Evolutionary conservation across 1,140 invertebrate genomes (phyloP).

Genomic region (Neodiprion pinetum): DNA sequence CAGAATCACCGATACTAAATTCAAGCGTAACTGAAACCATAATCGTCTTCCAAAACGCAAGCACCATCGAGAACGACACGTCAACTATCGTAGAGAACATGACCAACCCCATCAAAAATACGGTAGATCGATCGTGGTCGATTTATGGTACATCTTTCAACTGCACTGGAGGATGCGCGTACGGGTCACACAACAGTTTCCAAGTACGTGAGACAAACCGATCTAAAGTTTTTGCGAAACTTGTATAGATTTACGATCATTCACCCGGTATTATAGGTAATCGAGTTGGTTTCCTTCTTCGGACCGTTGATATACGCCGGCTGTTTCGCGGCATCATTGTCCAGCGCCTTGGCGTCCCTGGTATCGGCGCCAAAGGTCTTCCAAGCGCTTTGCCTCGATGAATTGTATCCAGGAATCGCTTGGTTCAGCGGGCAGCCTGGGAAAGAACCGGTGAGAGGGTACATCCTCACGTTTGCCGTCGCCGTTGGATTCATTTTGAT

Average conservation of each 20-base stretch:
- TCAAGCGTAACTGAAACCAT: constrained; percentile 21
- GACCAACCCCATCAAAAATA: not conserved
- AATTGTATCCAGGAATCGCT: constrained; percentile 90
- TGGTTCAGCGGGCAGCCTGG: constrained; percentile 94
- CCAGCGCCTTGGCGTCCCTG: constrained; percentile 92
- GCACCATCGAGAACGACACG: constrained; percentile 9
- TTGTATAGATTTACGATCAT: not conserved
- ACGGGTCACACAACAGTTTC: constrained; percentile 84
- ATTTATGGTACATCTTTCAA: constrained; percentile 54
- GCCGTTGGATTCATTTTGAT: constrained; percentile 87
- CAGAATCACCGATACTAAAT: constrained; percentile 24
- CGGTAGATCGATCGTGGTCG: constrained; percentile 35
- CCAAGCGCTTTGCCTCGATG: constrained; percentile 95
- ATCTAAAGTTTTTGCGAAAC: constrained; percentile 14
- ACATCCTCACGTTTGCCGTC: constrained; percentile 90
- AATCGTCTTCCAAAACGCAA: constrained; percentile 19
- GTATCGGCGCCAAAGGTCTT: constrained; percentile 95
- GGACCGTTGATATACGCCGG: constrained; percentile 95
- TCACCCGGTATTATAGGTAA: constrained; percentile 70
- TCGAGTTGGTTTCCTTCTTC: constrained; percentile 88
- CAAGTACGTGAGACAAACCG: constrained; percentile 63
- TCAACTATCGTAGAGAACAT: constrained; percentile 1
- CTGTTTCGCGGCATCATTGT: constrained; percentile 95
- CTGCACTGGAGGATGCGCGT: constrained; percentile 64
- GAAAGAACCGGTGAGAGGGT: constrained; percentile 90